Conservation (phyloP, 2,797 vertebrate species). For the Loris lydekkerianus region DNA sequence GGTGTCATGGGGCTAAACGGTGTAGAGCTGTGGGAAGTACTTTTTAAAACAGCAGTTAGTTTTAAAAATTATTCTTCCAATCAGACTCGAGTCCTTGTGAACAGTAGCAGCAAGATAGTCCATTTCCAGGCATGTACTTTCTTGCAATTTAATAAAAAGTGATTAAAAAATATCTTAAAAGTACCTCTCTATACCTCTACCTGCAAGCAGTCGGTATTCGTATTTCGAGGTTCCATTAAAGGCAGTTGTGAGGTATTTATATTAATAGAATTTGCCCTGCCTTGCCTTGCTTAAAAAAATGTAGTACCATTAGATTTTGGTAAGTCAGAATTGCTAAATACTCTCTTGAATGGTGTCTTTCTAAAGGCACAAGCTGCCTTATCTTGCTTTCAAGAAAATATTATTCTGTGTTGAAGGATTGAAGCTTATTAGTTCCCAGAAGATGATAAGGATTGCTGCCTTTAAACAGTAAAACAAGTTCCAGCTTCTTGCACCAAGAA, state of each 20-base stretch:
- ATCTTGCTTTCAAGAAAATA: conserved; percentile 66
- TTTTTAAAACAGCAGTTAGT: background rate
- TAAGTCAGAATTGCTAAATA: conserved; percentile 57
- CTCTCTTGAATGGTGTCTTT: conserved; percentile 54
- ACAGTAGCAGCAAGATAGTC: background rate
- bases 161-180: conserved; percentile 16
- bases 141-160: conserved; percentile 19
- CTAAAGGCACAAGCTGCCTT: conserved; percentile 49
- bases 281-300: conserved; percentile 26
- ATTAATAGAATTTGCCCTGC: conserved; percentile 5
- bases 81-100: conserved; percentile 8
- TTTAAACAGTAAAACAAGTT: conserved; percentile 30
- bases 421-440: conserved; percentile 64
- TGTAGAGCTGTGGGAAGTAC: background rate
- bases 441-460: conserved; percentile 8
- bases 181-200: background rate
- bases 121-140: background rate
- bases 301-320: conserved; percentile 8
- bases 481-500: background rate
- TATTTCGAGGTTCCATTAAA: conserved; percentile 38
- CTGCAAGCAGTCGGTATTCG: conserved; percentile 21
- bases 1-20: background rate
- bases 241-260: conserved; percentile 8
- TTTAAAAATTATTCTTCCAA: background rate
- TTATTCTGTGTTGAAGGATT: conserved; percentile 58